These are phyloP conservation scores for Popillia japonica DNA, from an alignment of 1,140 invertebrate species.

Conservation along the genomic window DNA sequence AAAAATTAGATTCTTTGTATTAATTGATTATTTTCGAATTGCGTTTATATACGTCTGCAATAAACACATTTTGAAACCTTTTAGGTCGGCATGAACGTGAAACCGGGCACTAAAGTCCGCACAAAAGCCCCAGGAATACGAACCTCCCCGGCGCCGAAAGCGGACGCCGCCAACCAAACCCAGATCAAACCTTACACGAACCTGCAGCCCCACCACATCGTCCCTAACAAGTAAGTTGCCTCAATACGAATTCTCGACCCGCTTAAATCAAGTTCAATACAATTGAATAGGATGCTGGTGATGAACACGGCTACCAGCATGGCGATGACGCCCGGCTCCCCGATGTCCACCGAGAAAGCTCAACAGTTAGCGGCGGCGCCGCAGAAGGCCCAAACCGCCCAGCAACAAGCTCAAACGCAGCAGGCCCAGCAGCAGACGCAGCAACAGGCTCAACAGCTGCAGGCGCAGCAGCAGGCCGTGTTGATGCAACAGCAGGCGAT, in stretches of 20 bases:
- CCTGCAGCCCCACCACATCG: constrained; percentile 62
- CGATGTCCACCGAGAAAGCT: constrained; percentile 60
- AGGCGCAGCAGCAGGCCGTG: constrained; percentile 56
- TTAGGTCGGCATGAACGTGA: constrained; percentile 60
- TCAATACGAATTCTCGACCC: not conserved
- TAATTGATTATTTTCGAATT: too few species aligned
- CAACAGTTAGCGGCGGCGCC: constrained; percentile 62
- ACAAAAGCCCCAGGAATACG: constrained; percentile 64
- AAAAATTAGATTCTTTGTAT: too few species aligned
- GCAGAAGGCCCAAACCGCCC: constrained; percentile 47
- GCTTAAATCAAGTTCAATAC: too few species aligned
- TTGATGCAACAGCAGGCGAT: constrained; percentile 59
- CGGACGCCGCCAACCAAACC: constrained; percentile 77
- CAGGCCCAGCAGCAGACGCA: constrained; percentile 60
- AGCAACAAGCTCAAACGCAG: constrained; percentile 60
- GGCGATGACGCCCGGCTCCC: constrained; percentile 61
- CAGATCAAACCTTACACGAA: constrained; percentile 62
- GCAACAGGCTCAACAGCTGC: constrained; percentile 60
- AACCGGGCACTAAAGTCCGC: constrained; percentile 62
- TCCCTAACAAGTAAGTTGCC: constrained; percentile 58
- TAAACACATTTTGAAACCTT: too few species aligned
- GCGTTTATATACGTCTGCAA: too few species aligned
- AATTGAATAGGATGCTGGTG: constrained; percentile 64
- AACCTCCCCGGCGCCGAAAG: constrained; percentile 71
- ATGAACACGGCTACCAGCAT: constrained; percentile 66